A percentile compares a stretch with the other conserved stretches of the same genome.
phyloP scores from a whole-genome alignment of 2,113 vertebrate species.

The Ia io region DNA sequence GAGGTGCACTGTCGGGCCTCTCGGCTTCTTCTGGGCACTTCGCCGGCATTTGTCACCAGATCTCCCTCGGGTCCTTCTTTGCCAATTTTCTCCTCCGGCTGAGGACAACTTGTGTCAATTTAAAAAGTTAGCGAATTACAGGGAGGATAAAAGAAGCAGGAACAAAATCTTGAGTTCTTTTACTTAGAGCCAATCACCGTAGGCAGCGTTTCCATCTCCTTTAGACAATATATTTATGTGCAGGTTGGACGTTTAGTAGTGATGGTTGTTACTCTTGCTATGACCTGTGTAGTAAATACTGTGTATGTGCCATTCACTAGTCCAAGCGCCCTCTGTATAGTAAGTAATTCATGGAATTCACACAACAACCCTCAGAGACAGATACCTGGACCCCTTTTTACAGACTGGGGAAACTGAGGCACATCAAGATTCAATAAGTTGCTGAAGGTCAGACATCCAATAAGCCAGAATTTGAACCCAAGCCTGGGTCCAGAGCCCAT shows the following conservation, averaged over 20 bases:
- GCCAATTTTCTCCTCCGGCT: neutral
- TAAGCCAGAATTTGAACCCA: neutral
- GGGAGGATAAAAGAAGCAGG: neutral
- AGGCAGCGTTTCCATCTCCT: neutral
- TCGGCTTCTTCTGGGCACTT: neutral
- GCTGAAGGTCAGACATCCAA: neutral
- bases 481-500: neutral
- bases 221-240: neutral
- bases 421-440: neutral
- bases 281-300: too few relatives aligned
- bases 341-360: neutral
- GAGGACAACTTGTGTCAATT: neutral
- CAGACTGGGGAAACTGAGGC: neutral
- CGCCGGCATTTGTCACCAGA: rapidly evolving
- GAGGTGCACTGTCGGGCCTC: neutral
- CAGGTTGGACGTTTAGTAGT: neutral
- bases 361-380: neutral
- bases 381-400: neutral
- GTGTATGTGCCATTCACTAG: neutral
- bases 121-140: neutral
- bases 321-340: neutral
- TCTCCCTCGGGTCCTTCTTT: neutral
- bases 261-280: too few relatives aligned
- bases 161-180: neutral
- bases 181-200: neutral